A percentile compares a stretch with the other conserved stretches of the same genome.
These are phyloP conservation scores for Trachymyrmex septentrionalis DNA, from an alignment of 1,140 invertebrate genomes.

Conservation along the genomic window DNA sequence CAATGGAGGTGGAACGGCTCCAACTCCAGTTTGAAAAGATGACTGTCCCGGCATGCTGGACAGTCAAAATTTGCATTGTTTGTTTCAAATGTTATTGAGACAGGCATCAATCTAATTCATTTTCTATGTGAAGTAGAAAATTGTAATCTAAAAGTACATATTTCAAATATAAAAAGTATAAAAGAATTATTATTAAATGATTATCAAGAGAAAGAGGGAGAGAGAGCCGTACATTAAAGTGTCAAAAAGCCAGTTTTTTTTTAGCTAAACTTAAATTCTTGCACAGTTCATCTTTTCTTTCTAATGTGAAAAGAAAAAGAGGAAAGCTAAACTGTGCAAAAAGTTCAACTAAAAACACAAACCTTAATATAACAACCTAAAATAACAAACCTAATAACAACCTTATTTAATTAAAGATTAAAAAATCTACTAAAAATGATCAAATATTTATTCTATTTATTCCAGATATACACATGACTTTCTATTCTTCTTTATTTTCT, in stretches of 20 bases:
- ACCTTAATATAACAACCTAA: too few species aligned
- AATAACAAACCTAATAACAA: too few species aligned
- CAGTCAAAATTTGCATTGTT: neutral
- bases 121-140: neutral
- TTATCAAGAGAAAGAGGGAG: neutral
- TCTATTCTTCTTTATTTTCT: neutral
- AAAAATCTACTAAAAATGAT: neutral
- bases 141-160: neutral
- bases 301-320: too few species aligned
- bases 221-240: neutral
- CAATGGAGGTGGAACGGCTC: constrained; percentile 77
- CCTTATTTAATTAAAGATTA: neutral
- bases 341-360: too few species aligned
- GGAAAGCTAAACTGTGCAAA: too few species aligned
- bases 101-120: neutral
- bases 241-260: too few species aligned
- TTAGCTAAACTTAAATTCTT: too few species aligned
- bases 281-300: too few species aligned
- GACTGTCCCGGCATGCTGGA: constrained; percentile 50
- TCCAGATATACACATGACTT: neutral
- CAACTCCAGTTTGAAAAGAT: constrained; percentile 64
- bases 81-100: constrained; percentile 2
- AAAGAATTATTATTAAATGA: neutral
- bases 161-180: neutral
- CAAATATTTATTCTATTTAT: neutral